Base-by-base conservation (phyloP, 2,888 invertebrate genomes). In the Apantesis nais region DNA sequence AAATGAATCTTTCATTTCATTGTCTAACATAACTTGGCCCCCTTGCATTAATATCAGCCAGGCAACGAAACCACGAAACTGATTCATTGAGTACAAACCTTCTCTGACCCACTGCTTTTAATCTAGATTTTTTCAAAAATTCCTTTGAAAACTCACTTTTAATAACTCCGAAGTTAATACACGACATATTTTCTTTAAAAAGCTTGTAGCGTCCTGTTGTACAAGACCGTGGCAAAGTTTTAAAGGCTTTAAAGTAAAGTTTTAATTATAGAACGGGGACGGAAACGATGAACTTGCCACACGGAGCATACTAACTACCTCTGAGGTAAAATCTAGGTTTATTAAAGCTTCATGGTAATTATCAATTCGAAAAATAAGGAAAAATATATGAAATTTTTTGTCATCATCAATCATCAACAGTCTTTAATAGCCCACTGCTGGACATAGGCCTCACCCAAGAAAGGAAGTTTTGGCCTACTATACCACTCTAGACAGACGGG, bases 291-390 rank as follows among this genome's bases (percentile, higher is more conserved):
- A 63, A 52, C 37, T 52, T 34, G 65, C 65, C n/a, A 14, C 16
- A 16, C 9, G 65, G 34, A 37, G 34, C 31, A 64, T 5, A 65
- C 7, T n/a, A 65, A 65, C 52, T 37, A 25, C 34, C 48, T 65
- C 65, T 16, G 52, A 37, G 44, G 65, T 34, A 65, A 16, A 44
- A 52, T n/a, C 48, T 52, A 52, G n/a, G n/a, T 34, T 65, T n/a
- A 66, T 19, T 34, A 34, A 8, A 8, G 16, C 16, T 16, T 29
- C 58, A 16, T 29, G 16, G 58, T 29, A 58, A 58, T 58, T 58
- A 58, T 4, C 16, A 29, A 14, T 29, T 29, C 8, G n/a, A 16
- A 7, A 58, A 58, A 58, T 29, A 5, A 29, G 14, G 29, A 29
- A 58, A 58, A 58, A 16, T 22, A 22, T 22, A 48, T 22, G 4